Evolutionary conservation across 1,140 invertebrate genomes (phyloP).

Genomic region (Danaus melanippus): DNA sequence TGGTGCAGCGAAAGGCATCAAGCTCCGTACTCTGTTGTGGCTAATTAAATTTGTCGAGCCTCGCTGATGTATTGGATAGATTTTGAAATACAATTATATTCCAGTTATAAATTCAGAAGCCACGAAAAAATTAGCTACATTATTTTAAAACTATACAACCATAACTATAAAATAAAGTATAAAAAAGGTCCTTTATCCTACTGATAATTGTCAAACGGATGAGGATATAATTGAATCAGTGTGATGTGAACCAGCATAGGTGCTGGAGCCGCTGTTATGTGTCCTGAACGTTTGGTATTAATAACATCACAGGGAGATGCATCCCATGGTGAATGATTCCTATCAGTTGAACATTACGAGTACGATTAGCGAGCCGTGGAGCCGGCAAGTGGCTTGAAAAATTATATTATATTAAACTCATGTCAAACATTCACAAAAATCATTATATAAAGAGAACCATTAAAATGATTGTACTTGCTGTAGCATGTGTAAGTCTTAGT

Average conservation of each 20-base stretch:
- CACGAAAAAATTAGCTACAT: not conserved
- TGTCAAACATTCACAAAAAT: too few species aligned
- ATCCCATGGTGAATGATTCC: too few species aligned
- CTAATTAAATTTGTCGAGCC: conserved; percentile 54
- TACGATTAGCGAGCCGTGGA: too few species aligned
- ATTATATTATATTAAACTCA: too few species aligned
- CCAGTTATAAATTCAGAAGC: not conserved
- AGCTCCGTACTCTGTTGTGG: conserved; percentile 51
- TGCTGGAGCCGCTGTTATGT: conserved; percentile 38
- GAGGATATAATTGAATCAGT: too few species aligned
- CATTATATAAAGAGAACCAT: too few species aligned
- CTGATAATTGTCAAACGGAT: too few species aligned
- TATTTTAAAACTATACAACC: too few species aligned
- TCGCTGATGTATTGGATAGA: conserved; percentile 9
- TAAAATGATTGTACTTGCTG: too few species aligned
- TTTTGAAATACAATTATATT: conserved; percentile 18
- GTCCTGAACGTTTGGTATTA: conserved; percentile 62
- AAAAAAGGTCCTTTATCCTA: not conserved
- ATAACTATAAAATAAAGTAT: not conserved
- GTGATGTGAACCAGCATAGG: conserved; percentile 16
- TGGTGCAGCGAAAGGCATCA: conserved; percentile 48
- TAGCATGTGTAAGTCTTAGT: too few species aligned
- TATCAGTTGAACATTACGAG: too few species aligned
- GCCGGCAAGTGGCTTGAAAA: too few species aligned
- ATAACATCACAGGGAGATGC: conserved; percentile 59